Conservation (phyloP, 2,797 vertebrate genomes). For the Spinus pinus region DNA sequence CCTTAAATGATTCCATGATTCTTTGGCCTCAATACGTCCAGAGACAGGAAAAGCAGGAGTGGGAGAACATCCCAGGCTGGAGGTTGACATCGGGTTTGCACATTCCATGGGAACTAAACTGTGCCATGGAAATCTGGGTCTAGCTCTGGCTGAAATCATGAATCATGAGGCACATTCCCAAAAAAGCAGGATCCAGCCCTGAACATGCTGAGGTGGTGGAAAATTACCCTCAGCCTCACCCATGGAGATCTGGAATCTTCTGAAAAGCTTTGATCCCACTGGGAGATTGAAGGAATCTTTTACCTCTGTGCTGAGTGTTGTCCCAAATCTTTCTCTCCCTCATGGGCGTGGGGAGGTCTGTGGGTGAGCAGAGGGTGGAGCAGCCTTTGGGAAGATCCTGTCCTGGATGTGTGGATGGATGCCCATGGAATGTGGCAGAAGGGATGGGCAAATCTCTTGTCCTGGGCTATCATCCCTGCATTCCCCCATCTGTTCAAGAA, state of each 20-base stretch:
- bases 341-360: no score
- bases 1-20: background rate
- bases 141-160: background rate
- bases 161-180: background rate
- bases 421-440: background rate
- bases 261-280: background rate
- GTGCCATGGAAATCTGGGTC: background rate
- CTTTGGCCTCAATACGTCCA: background rate
- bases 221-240: background rate
- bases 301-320: fast-evolving
- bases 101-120: background rate
- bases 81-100: fast-evolving
- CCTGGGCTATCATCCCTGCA: background rate
- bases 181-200: background rate
- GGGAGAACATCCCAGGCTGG: background rate
- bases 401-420: background rate
- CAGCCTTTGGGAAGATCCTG: background rate
- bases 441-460: background rate
- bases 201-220: fast-evolving
- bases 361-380: background rate
- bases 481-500: no score
- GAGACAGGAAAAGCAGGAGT: background rate
- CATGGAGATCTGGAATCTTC: fast-evolving
- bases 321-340: background rate
- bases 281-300: background rate